Base-by-base conservation (phyloP, 2,888 invertebrate genomes). In the Chirona hameri region DNA sequence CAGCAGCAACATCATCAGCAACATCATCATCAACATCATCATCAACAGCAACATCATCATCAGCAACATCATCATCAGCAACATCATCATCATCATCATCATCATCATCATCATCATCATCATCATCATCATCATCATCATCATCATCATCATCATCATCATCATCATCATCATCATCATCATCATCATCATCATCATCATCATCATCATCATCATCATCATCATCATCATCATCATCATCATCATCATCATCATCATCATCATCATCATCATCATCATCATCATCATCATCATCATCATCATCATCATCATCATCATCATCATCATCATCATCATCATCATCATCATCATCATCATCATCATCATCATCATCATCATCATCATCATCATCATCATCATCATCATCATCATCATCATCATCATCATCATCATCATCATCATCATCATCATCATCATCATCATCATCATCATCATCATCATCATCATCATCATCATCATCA, bases 101-200 rank as follows among this genome's bases (percentile, higher is more conserved):
- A n/a, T n/a, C n/a, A n/a, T n/a, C n/a, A n/a, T n/a, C n/a, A n/a
- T 65, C n/a, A 65, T 65, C n/a, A 65, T 65, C n/a, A 65, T 65
- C n/a, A 65, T 65, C n/a, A 65, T 65, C n/a, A 65, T 65, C n/a
- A 65, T 65, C n/a, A 65, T 65, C n/a, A 65, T 65, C n/a, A 65
- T 65, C n/a, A 65, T 65, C 65, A 65, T 65, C n/a, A 65, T 65
- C 65, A 65, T 65, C 65, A 65, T 65, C 65, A n/a, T 65, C 65
- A 65, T 65, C 65, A 65, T 65, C 65, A 65, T 65, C 65, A 65
- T 65, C 65, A 65, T 65, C 65, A 65, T 65, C 65, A 65, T 65
- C 65, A 65, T 65, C 65, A 65, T 65, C 65, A 65, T 65, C 65
- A 65, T 65, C 65, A 65, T 65, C 65, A 65, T 65, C 65, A 65